Percentiles rank a stretch among this genome's conserved stretches.
phyloP scores from a whole-genome alignment of 2,797 vertebrate species.

The Pachyuromys duprasi region DNA sequence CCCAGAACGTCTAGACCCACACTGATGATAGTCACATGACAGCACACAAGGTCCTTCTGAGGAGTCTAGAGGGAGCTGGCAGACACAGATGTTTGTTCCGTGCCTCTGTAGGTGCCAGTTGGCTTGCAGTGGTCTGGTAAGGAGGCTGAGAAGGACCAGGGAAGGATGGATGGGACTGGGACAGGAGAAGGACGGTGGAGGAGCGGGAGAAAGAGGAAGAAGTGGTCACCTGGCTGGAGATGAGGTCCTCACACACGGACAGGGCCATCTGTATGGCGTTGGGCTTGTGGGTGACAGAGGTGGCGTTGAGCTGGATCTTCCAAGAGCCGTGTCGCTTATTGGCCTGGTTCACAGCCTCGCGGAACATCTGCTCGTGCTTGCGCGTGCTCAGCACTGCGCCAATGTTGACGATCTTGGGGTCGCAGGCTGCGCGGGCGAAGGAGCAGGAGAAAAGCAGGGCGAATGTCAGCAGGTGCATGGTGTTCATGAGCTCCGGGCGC shows the following conservation, averaged over 20 bases:
- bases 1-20: not conserved
- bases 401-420: constrained; percentile 97
- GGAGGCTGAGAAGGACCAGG: not conserved
- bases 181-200: not conserved
- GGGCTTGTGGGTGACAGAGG: constrained; percentile 97
- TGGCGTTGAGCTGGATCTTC: constrained; percentile 97
- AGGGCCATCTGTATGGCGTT: constrained; percentile 99
- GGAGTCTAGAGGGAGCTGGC: not conserved
- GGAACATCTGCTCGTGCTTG: constrained; percentile 97
- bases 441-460: constrained; percentile 93
- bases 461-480: constrained; percentile 93
- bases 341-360: constrained; percentile 95
- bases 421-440: constrained; percentile 94
- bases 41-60: not conserved
- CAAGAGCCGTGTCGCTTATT: constrained; percentile 96
- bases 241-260: constrained; percentile 98
- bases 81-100: not conserved
- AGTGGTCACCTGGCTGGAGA: constrained; percentile 95
- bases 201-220: not conserved
- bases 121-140: not conserved
- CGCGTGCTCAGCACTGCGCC: constrained; percentile 98
- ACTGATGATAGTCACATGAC: not conserved
- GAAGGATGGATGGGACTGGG: not conserved
- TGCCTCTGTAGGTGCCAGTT: not conserved
- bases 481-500: constrained; percentile 84